Conservation (phyloP, 2,888 invertebrate genomes). For the Chymomyza caudatula region DNA sequence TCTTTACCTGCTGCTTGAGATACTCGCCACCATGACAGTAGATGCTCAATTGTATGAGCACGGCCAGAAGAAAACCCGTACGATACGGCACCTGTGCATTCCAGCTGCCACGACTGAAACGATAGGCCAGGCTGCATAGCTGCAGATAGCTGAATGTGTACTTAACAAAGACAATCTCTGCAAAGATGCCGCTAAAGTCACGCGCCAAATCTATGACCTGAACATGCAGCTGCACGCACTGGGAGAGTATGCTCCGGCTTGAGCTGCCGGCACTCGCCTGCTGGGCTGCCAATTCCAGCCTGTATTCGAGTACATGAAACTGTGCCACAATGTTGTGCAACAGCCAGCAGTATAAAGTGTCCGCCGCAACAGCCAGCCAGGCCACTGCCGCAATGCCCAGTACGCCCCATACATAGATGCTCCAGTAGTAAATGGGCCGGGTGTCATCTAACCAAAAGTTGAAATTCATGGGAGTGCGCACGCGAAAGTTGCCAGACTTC, state of each 20-base stretch:
- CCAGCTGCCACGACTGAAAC: conserved; percentile 36
- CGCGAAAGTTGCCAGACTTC: conserved; percentile 9
- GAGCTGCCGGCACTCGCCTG: neutral
- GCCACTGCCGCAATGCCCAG: conserved; percentile 26
- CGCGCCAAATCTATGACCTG: conserved; percentile 28
- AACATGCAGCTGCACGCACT: conserved; percentile 25
- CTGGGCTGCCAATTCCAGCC: conserved; percentile 10
- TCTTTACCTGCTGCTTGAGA: conserved; percentile 30
- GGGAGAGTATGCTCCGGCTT: neutral
- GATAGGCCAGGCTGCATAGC: conserved; percentile 36
- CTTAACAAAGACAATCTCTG: conserved; percentile 45
- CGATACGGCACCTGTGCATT: conserved; percentile 35
- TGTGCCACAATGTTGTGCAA: conserved; percentile 35
- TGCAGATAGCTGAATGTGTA: conserved; percentile 44
- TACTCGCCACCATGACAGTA: conserved; percentile 42
- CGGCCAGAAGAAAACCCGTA: conserved; percentile 26
- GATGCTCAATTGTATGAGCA: conserved; percentile 29
- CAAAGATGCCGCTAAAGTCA: conserved; percentile 31
- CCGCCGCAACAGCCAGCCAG: conserved; percentile 23
- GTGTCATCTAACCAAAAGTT: conserved; percentile 39
- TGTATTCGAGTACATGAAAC: conserved; percentile 22
- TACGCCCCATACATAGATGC: conserved; percentile 38
- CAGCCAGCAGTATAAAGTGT: conserved; percentile 45
- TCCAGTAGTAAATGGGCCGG: conserved; percentile 23
- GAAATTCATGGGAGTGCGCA: conserved; percentile 45